Evolutionary conservation across 2,888 invertebrate genomes (phyloP).

Genomic region (Parnassius orleans): DNA sequence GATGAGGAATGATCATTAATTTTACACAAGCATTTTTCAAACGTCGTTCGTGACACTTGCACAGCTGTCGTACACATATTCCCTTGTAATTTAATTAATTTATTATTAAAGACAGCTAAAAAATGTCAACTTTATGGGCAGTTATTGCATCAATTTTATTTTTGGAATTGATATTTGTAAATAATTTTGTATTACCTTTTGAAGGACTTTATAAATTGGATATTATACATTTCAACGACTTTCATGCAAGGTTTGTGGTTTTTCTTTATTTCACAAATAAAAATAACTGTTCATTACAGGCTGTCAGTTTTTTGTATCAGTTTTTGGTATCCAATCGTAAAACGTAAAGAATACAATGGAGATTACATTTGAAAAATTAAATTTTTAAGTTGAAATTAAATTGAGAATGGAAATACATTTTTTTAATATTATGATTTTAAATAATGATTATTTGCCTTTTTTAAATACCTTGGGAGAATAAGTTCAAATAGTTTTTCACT

Average conservation of each 20-base stretch:
- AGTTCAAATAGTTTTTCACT: too few species aligned
- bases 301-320: too few species aligned
- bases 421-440: too few species aligned
- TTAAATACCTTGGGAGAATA: too few species aligned
- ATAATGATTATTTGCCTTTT: too few species aligned
- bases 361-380: too few species aligned
- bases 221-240: constrained; percentile 80
- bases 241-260: constrained; percentile 77
- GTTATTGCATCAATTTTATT: constrained; percentile 10
- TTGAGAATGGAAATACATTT: too few species aligned
- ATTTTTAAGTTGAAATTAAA: too few species aligned
- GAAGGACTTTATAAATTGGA: constrained; percentile 75
- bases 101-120: not conserved
- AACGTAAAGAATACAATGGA: too few species aligned
- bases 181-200: constrained; percentile 46
- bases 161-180: constrained; percentile 26
- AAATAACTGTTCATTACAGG: too few species aligned
- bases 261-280: not conserved
- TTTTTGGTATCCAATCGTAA: too few species aligned
- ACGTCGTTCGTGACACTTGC: not conserved
- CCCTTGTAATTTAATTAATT: too few species aligned
- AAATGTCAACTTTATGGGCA: constrained; percentile 2
- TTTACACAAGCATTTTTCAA: not conserved
- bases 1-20: not conserved
- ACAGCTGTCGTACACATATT: not conserved